These are phyloP conservation scores for Leptobrachium ailaonicum DNA, from an alignment of 2,113 vertebrate species.

Conservation along the genomic window DNA sequence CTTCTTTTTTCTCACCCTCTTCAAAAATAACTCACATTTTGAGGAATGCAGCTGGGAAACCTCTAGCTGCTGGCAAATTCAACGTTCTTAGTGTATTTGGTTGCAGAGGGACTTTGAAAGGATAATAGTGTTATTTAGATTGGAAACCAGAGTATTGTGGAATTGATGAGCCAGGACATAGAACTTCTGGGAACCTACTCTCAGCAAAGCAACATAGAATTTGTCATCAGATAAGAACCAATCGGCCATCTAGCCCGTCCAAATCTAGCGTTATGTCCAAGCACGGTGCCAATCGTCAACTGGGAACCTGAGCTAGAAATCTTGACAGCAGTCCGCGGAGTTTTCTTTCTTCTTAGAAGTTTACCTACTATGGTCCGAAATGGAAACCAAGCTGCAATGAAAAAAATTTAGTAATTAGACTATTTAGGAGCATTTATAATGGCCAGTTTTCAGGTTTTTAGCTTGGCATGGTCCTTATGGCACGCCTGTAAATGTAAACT, in stretches of 20 bases:
- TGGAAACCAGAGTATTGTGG: slow-evolving; percentile 25
- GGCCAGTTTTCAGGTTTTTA: too few relatives aligned
- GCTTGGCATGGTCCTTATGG: too few relatives aligned
- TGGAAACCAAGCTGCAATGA: too few relatives aligned
- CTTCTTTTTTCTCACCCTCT: slow-evolving; percentile 38
- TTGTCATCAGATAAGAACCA: slow-evolving; percentile 3
- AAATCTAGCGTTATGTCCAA: background rate
- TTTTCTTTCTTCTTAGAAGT: too few relatives aligned
- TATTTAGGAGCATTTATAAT: too few relatives aligned
- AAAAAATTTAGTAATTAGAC: too few relatives aligned
- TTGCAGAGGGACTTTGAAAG: slow-evolving; percentile 7
- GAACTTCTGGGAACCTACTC: background rate
- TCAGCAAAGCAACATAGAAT: background rate
- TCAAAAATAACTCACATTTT: slow-evolving; percentile 25
- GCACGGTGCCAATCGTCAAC: background rate
- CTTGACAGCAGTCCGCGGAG: background rate
- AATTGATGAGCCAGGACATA: slow-evolving; percentile 13
- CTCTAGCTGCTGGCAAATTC: slow-evolving; percentile 22
- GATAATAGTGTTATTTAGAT: slow-evolving; percentile 23
- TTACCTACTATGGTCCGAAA: too few relatives aligned
- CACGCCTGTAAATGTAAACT: too few relatives aligned
- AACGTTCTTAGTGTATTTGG: slow-evolving; percentile 12
- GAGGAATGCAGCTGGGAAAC: slow-evolving; percentile 41
- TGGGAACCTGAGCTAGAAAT: background rate
- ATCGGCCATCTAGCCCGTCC: background rate